Conservation (phyloP, 2,797 vertebrate genomes). For the Nannoperca obscura region DNA sequence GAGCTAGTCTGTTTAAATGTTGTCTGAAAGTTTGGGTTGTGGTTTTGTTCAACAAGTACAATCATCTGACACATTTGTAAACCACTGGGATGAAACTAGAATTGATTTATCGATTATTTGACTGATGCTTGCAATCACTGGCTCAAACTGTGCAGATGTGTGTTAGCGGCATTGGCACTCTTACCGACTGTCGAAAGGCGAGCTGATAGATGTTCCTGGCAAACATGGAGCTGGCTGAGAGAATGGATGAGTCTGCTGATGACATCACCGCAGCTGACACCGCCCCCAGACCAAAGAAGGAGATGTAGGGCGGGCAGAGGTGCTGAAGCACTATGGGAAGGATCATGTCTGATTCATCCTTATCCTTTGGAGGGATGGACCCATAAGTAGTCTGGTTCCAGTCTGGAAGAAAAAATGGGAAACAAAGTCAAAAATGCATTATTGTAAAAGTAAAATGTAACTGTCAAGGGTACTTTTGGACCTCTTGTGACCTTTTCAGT, state of each 20-base stretch:
- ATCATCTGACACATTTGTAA: conserved; percentile 21
- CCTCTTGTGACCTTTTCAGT: background rate
- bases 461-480: background rate
- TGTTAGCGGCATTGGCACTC: conserved; percentile 54
- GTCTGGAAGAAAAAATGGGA: conserved; percentile 79
- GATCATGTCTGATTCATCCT: conserved; percentile 95
- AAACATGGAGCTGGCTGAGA: conserved; percentile 99
- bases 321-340: conserved; percentile 96
- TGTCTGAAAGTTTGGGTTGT: conserved; percentile 3
- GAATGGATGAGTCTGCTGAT: conserved; percentile 97
- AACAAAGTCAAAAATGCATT: background rate
- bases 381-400: conserved; percentile 96
- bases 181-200: conserved; percentile 96
- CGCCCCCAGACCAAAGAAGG: conserved; percentile 96
- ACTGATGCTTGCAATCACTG: conserved; percentile 16
- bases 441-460: background rate
- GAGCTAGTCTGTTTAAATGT: background rate
- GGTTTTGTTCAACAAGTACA: background rate
- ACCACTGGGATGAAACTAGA: conserved; percentile 11
- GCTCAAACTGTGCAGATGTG: conserved; percentile 12
- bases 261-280: conserved; percentile 99
- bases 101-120: conserved; percentile 35
- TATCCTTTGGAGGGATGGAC: conserved; percentile 86
- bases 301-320: conserved; percentile 94
- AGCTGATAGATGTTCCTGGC: conserved; percentile 97